phyloP scores from a whole-genome alignment of 2,113 vertebrate species.

The Dromiciops gliroides region DNA sequence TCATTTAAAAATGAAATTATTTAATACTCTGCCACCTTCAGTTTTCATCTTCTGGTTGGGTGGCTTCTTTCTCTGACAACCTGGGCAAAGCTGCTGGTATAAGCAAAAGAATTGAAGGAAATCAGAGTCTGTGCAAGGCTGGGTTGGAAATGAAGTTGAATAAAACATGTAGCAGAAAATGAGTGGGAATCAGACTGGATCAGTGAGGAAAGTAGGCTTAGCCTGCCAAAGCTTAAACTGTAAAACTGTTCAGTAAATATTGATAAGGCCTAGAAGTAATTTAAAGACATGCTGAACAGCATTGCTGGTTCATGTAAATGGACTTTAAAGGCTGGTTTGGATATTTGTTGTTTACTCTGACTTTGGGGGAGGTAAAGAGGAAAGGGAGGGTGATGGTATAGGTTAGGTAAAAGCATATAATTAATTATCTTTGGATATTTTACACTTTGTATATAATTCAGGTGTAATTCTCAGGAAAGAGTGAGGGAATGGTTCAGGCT shows the following conservation, averaged over 20 bases:
- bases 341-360: conserved; percentile 38
- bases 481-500: conserved; percentile 57
- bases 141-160: conserved; percentile 56
- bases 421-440: conserved; percentile 80
- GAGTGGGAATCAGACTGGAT: conserved; percentile 59
- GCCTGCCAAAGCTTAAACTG: conserved; percentile 57
- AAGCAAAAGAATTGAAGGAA: neutral
- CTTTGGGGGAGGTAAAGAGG: neutral
- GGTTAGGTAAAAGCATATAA: conserved; percentile 72
- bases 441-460: conserved; percentile 77
- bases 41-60: conserved; percentile 27
- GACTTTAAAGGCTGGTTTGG: conserved; percentile 52
- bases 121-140: conserved; percentile 45
- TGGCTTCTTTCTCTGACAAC: conserved; percentile 4
- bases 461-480: conserved; percentile 68
- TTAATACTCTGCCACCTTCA: conserved; percentile 22
- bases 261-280: conserved; percentile 67
- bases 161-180: conserved; percentile 74
- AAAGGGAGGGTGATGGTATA: conserved; percentile 29
- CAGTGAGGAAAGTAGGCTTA: conserved; percentile 70
- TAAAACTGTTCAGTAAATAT: conserved; percentile 65
- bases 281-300: conserved; percentile 67
- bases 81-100: neutral
- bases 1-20: conserved; percentile 49
- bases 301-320: conserved; percentile 71